phyloP scores from a whole-genome alignment of 23 tunicate species.

The Ascidia mentula region DNA sequence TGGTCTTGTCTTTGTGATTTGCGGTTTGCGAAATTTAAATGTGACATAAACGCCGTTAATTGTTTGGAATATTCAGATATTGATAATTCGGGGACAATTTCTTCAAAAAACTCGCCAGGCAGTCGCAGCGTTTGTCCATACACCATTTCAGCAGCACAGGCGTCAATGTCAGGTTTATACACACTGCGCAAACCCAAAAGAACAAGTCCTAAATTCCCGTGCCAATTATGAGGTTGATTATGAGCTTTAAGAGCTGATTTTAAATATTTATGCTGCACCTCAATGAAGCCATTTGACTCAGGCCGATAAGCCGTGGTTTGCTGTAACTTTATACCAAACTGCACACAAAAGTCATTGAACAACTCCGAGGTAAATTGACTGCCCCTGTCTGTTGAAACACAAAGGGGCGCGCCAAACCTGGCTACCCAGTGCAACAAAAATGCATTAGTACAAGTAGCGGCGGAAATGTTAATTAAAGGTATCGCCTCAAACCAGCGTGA shows the following conservation, averaged over 20 bases:
- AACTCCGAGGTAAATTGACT: neutral
- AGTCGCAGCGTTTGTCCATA: constrained; percentile 32
- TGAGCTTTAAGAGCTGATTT: constrained; percentile 23
- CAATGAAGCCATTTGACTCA: constrained; percentile 4
- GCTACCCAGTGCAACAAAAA: constrained; percentile 21
- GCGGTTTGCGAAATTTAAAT: neutral
- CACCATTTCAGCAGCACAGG: neutral
- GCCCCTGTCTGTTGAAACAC: neutral
- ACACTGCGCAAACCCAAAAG: constrained; percentile 23
- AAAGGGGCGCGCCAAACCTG: neutral
- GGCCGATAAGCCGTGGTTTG: constrained; percentile 19
- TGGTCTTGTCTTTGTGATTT: neutral
- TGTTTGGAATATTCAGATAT: neutral
- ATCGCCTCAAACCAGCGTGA: too few species aligned
- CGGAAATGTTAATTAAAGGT: neutral
- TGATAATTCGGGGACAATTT: neutral
- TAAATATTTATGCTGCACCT: neutral
- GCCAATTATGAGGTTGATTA: constrained; percentile 15
- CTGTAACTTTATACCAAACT: too few species aligned
- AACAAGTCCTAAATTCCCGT: constrained; percentile 7
- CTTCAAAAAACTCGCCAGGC: constrained; percentile 22
- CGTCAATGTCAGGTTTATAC: constrained; percentile 16
- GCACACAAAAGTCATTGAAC: neutral
- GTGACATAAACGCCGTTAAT: neutral
- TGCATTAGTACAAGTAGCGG: neutral